Base-by-base conservation (phyloP, 2,888 invertebrate genomes). In the Pachymerium ferrugineum region DNA sequence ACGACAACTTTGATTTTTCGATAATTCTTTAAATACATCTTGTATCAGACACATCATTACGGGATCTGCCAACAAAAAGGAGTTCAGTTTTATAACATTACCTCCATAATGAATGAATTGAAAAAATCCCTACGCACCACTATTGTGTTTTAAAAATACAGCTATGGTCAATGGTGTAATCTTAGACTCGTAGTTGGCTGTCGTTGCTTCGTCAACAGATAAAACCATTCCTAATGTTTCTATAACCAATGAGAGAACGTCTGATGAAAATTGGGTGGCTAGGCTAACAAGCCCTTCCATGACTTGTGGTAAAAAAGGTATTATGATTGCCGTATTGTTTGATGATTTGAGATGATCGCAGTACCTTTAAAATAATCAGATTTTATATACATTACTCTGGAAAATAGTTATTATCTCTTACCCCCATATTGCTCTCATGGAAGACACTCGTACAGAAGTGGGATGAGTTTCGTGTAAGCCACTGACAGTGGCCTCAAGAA, bases 161-260 rank as follows among this genome's bases (percentile, higher is more conserved):
- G 89, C 89, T 75, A 90, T 87, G 3, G 87, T 85, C 31, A 90
- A 79, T 0, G 90, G 88, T 31, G 87, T 87, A 19, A 90, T 83
- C 81, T 88, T 88, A 29, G 81, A 81, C 78, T 89, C 88, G 14
- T 86, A 84, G 8, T 86, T 84, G 14, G 86, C 87, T 1, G 89
- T 89, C 78, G 89, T 88, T 69, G 84, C 83, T 35, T 85, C 84
- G 81, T 90, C 89, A 72, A 89, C 83, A 70, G 84, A 82, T 30
- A 87, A 80, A 69, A 87, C 84, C 19, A 85, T 82, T 0, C 84
- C 82, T 12, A 88, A 78, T 0, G 86, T 83, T 79, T 87, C 87
- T 76, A 88, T 79, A 54, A 86, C 81, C 6, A 87, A 80, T 0
- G 84, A 83, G 30, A 87, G 78, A 1, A 86, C 85, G 67, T 86